These are phyloP conservation scores for Cosmorhoe ocellata DNA, from an alignment of 2,888 invertebrate genomes.

Conservation along the genomic window DNA sequence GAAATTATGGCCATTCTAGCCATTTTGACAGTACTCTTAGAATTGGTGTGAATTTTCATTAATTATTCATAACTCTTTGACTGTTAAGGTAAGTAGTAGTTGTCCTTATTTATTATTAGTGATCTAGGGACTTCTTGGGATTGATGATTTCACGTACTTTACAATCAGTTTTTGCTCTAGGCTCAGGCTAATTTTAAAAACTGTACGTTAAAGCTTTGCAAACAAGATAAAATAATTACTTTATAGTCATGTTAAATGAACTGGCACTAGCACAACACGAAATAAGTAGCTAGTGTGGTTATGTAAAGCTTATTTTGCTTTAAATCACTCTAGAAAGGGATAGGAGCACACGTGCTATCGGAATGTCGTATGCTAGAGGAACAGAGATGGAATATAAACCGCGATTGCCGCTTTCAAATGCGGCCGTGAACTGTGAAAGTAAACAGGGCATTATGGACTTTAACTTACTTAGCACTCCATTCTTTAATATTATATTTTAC, in stretches of 20 bases:
- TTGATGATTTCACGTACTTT: no score
- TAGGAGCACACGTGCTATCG: conserved; percentile 31
- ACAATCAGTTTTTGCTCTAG: no score
- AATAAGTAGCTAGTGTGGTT: conserved; percentile 63
- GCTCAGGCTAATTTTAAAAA: no score
- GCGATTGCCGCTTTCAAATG: conserved; percentile 40
- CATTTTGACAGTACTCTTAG: conserved; percentile 26
- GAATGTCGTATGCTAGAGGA: conserved; percentile 29
- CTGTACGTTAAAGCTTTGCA: conserved; percentile 30
- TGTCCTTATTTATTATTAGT: no score
- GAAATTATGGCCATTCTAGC: conserved; percentile 28
- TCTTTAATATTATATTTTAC: conserved; percentile 40
- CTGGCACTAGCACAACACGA: conserved; percentile 56
- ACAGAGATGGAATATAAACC: conserved; percentile 39
- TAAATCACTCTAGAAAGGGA: conserved; percentile 67
- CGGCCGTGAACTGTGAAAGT: conserved; percentile 71
- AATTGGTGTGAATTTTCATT: conserved; percentile 1
- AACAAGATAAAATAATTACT: conserved; percentile 69
- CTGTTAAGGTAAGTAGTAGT: no score
- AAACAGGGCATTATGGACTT: conserved; percentile 57
- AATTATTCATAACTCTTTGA: no score
- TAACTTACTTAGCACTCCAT: conserved; percentile 50
- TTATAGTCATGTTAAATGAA: conserved; percentile 61
- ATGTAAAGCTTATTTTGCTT: conserved; percentile 60
- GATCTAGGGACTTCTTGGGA: no score